Base-by-base conservation (phyloP, 2,888 invertebrate genomes). In the Drosophila hamatofila region DNA sequence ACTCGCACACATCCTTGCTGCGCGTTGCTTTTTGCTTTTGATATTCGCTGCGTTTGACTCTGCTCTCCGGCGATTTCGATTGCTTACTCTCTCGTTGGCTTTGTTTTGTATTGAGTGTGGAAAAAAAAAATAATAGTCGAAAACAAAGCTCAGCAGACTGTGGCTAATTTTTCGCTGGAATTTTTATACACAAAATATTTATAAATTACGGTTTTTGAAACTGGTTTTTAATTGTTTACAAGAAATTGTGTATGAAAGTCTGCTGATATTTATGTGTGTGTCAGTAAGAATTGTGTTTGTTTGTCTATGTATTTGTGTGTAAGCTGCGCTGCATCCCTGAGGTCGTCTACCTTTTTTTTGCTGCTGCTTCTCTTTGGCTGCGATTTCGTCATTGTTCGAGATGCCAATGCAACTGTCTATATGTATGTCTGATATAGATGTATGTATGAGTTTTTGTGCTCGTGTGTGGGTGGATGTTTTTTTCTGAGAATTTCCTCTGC, bases 271-370 rank as follows among this genome's bases (percentile, higher is more conserved):
- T 55, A 14, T 51, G 21, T 14, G 33, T 30, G 23, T 46, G 21
- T 39, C 12, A 27, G 18, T 27, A 14, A n/a, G 33, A 51, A 14
- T 5, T 59, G 42, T 54, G n/a, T 64, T 52, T 14, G 7, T 25
- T 42, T 42, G 49, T 52, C 2, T 41, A 23, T 63, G 57, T 60
- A 51, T 33, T 11, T 30, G 35, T 35, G 35, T 48, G 46, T 16
- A 11, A 48, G 59, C 59, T 46, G 77, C 75, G 51, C 60, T 65
- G 80, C 80, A 78, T 78, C 70, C 67, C 68, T 71, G 72, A 81
- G 85, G 85, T 85, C 85, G 81, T 84, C 77, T 46, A 85, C 85
- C 85, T 85, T 75, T 72, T 77, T 79, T 35, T 2, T 46, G 46
- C 48, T 48, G 27, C 48, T 48, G n/a, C n/a, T 30, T 62, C 72